Evolutionary conservation across 2,113 vertebrate species (phyloP), one percentile per base, ranked within the genome.

Genomic region (Osmerus eperlanus): DNA sequence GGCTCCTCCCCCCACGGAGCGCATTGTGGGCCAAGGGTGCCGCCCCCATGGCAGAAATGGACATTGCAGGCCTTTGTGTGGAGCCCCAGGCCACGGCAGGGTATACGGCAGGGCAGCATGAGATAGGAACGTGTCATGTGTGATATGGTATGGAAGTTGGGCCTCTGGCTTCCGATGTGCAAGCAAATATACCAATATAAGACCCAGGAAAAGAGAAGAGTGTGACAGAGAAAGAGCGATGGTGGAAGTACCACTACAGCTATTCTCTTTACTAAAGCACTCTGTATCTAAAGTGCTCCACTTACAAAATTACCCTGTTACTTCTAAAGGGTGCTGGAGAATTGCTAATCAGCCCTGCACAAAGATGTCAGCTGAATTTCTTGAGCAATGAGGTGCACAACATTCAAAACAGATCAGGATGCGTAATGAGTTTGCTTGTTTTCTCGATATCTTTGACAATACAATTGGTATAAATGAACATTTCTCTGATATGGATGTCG

Each of bases 331-430:
- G 51, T 66, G 75, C 69, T 19, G 64, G 56, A 70, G 68, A 84
- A 70, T 74, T 13, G 58, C 60, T 78, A 76, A 75, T 76, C 76
- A 79, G 81, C 77, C 77, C 77, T 70, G 54, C 67, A 59, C 66
- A 62, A 59, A 73, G 71, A 75, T 58, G 61, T 67, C 59, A 63
- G 66, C 56, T 28, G 68, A 70, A 80, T 78, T 56, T 56, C 79
- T 69, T 32, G 36, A 21, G 51, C n/a, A 15, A 56, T 41, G 19
- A 66, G 69, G 47, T 68, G n/a, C 52, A 51, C 54, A 60, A 73
- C 55, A 28, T 67, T 67, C 58, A 56, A 55, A 70, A 62, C 58
- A 2, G 16, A 62, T 25, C 9, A 18, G 56, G 58, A 67, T 54
- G 56, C 52, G 29, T 23, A 47, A 66, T 3, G 16, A 23, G 8